A percentile compares a stretch with the other conserved stretches of the same genome.
phyloP scores from a whole-genome alignment of 2,888 invertebrate genomes.

The Strigamia maritima region DNA sequence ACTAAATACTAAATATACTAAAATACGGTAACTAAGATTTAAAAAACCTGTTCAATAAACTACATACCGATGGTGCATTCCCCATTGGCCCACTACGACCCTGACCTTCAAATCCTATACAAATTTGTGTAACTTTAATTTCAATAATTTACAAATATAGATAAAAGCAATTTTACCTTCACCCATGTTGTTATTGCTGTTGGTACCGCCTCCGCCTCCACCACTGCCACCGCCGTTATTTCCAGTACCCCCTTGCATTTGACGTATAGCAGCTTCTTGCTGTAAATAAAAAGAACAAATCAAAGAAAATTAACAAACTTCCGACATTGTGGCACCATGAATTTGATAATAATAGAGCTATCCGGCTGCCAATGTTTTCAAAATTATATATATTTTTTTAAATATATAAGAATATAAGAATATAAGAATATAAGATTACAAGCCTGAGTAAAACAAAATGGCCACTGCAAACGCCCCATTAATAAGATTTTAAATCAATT shows the following conservation, averaged over 20 bases:
- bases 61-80: slow-evolving; percentile 19
- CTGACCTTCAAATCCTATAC: slow-evolving; percentile 33
- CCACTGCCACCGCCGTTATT: background rate
- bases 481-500: background rate
- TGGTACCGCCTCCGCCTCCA: slow-evolving; percentile 26
- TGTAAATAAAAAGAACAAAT: slow-evolving; percentile 28
- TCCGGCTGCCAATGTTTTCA: slow-evolving; percentile 2
- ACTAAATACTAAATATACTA: background rate
- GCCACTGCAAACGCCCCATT: background rate
- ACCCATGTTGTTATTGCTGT: slow-evolving; percentile 9
- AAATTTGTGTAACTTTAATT: background rate
- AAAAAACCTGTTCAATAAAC: background rate
- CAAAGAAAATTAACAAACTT: background rate
- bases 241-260: slow-evolving; percentile 38
- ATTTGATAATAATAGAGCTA: background rate
- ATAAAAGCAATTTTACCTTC: background rate
- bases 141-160: background rate
- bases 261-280: slow-evolving; percentile 42
- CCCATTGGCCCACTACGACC: slow-evolving; percentile 31
- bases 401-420: no score
- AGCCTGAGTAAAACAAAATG: background rate
- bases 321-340: slow-evolving; percentile 1
- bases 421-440: background rate
- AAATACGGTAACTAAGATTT: background rate
- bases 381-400: background rate